Evolutionary conservation across 2,888 invertebrate genomes (phyloP).

Genomic region (Tubiluchus corallicola): DNA sequence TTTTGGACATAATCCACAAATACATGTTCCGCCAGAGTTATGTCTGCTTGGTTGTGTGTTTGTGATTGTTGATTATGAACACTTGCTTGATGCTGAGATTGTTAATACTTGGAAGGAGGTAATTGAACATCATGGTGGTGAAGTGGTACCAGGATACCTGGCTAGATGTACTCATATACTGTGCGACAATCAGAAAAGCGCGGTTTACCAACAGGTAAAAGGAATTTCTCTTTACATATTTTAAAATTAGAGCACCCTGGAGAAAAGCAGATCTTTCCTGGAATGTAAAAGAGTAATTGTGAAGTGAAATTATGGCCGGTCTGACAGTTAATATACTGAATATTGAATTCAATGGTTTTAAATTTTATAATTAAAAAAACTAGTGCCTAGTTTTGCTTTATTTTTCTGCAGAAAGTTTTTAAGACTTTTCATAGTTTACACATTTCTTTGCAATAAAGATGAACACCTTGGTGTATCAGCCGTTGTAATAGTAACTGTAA

Average conservation of each 20-base stretch:
- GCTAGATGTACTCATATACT: slow-evolving; percentile 75
- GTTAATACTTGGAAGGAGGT: slow-evolving; percentile 29
- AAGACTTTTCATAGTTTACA: neutral
- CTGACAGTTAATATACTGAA: too few relatives aligned
- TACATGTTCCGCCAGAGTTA: slow-evolving; percentile 49
- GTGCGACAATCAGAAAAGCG: slow-evolving; percentile 72
- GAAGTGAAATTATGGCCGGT: too few relatives aligned
- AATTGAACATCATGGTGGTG: slow-evolving; percentile 63
- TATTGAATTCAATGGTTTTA: slow-evolving; percentile 1
- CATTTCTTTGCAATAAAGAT: too few relatives aligned
- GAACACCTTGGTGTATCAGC: too few relatives aligned
- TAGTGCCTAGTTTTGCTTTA: neutral
- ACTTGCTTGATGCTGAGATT: slow-evolving; percentile 21
- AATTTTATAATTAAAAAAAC: neutral
- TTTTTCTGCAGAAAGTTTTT: neutral
- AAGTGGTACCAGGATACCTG: slow-evolving; percentile 65
- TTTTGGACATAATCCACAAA: neutral
- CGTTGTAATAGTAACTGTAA: too few relatives aligned
- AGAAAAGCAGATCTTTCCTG: too few relatives aligned
- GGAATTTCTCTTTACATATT: too few relatives aligned
- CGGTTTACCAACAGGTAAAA: slow-evolving; percentile 73
- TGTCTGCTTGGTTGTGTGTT: slow-evolving; percentile 86
- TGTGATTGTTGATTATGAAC: slow-evolving; percentile 57
- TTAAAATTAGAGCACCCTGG: too few relatives aligned
- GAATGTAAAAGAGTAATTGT: too few relatives aligned